Evolutionary conservation across 2,888 invertebrate species (phyloP).

Genomic region (Altica lythri): DNA sequence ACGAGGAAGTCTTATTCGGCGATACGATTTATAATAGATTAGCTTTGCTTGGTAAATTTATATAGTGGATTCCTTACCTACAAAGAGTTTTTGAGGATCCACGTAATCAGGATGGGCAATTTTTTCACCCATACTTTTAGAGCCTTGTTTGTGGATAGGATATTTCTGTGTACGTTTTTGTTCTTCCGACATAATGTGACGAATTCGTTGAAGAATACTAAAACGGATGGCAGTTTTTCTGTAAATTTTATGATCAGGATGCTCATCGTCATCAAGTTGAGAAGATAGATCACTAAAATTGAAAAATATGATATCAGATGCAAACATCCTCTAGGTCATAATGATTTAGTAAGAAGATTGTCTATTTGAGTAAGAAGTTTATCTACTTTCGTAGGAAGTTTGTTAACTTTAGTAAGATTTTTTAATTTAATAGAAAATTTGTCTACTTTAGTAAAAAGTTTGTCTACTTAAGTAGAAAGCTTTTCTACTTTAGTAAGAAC

Average conservation of each 20-base stretch:
- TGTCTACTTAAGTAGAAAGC: too few relatives aligned
- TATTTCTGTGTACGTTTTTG: conserved; percentile 54
- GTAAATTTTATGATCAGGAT: conserved; percentile 82
- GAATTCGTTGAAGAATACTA: conserved; percentile 64
- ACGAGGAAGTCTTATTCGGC: too few relatives aligned
- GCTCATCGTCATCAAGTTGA: conserved; percentile 61
- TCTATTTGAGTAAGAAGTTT: too few relatives aligned
- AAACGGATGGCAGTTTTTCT: conserved; percentile 67
- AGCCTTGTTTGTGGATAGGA: conserved; percentile 75
- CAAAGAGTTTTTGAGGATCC: conserved; percentile 72
- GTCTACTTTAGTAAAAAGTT: too few relatives aligned
- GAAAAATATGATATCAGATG: background rate
- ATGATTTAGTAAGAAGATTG: too few relatives aligned
- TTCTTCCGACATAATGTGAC: conserved; percentile 56
- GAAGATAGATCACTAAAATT: conserved; percentile 53
- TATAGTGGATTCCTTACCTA: conserved; percentile 11
- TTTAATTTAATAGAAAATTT: too few relatives aligned
- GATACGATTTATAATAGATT: too few relatives aligned
- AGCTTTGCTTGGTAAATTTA: too few relatives aligned
- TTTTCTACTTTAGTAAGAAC: too few relatives aligned
- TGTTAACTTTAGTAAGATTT: too few relatives aligned
- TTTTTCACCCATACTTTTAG: conserved; percentile 81
- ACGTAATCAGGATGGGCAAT: conserved; percentile 88
- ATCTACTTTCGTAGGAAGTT: too few relatives aligned
- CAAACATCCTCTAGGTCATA: too few relatives aligned